Evolutionary conservation across 2,797 vertebrate species (phyloP).

Genomic region (Clarias fuscus): DNA sequence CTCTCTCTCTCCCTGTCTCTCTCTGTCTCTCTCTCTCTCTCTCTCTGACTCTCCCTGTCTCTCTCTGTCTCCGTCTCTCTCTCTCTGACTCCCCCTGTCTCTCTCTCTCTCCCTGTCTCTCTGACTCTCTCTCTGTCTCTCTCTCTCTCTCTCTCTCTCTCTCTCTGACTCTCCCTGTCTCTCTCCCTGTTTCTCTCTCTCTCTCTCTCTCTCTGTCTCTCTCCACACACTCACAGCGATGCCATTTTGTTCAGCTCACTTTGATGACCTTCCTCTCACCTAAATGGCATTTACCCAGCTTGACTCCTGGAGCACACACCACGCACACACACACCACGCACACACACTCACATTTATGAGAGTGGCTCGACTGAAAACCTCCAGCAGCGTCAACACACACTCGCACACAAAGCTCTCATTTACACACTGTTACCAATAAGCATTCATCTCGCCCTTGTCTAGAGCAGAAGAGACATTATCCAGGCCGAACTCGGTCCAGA

Average conservation of each 20-base stretch:
- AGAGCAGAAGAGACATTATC: constrained; percentile 55
- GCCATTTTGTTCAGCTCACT: not conserved
- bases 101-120: too few species aligned
- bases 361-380: not conserved
- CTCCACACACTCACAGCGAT: not conserved
- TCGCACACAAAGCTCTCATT: constrained; percentile 27
- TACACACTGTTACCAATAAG: constrained; percentile 59
- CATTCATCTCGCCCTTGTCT: constrained; percentile 53
- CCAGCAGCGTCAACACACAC: not conserved
- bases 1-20: not conserved
- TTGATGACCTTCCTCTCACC: constrained; percentile 22
- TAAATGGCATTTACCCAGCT: constrained; percentile 21
- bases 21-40: too few species aligned
- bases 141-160: too few species aligned
- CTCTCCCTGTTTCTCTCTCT: too few species aligned
- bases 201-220: too few species aligned
- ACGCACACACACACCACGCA: not conserved
- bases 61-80: too few species aligned
- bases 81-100: too few species aligned
- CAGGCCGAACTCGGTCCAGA: constrained; percentile 58
- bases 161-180: too few species aligned
- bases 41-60: too few species aligned
- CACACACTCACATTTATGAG: not conserved
- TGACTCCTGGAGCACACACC: constrained; percentile 3
- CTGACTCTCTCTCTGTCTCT: too few species aligned